These are phyloP conservation scores for Myocastor coypus DNA, from an alignment of 2,113 vertebrate genomes.

Conservation along the genomic window DNA sequence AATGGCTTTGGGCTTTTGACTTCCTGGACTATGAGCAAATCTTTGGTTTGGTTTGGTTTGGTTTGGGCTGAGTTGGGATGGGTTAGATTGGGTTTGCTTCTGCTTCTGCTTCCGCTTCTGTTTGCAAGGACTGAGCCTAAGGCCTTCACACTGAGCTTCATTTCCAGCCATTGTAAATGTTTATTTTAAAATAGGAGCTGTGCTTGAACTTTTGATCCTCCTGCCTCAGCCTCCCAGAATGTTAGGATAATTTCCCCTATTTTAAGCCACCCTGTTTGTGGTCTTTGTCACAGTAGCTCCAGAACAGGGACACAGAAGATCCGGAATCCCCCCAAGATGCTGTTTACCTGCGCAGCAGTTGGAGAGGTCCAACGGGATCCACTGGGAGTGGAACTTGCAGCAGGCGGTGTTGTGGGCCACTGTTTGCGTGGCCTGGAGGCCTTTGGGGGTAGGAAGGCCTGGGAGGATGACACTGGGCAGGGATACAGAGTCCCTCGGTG, in stretches of 20 bases:
- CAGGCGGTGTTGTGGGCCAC: not conserved
- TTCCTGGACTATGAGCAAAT: not conserved
- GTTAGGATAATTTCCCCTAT: not conserved
- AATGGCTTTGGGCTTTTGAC: not conserved
- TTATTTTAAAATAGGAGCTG: not conserved
- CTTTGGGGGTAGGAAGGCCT: not conserved
- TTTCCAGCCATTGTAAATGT: not conserved
- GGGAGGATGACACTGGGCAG: not conserved
- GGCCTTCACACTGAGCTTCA: not conserved
- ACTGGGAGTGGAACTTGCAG: rapidly evolving
- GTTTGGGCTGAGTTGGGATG: too few relatives aligned
- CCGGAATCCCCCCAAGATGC: not conserved
- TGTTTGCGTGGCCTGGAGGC: rapidly evolving
- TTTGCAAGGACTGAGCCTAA: not conserved
- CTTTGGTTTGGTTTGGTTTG: not conserved
- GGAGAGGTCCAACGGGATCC: rapidly evolving
- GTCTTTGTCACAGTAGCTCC: not conserved
- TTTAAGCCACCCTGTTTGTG: not conserved
- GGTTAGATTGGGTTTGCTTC: rapidly evolving
- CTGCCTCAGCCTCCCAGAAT: not conserved
- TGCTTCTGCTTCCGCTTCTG: not conserved
- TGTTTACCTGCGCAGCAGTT: rapidly evolving
- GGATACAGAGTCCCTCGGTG: not conserved
- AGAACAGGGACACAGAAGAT: not conserved
- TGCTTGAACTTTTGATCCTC: not conserved